Percentiles rank a stretch among this genome's conserved stretches.
Evolutionary conservation across 2,888 invertebrate species (phyloP).

Genomic region (Acholoe squamosa): DNA sequence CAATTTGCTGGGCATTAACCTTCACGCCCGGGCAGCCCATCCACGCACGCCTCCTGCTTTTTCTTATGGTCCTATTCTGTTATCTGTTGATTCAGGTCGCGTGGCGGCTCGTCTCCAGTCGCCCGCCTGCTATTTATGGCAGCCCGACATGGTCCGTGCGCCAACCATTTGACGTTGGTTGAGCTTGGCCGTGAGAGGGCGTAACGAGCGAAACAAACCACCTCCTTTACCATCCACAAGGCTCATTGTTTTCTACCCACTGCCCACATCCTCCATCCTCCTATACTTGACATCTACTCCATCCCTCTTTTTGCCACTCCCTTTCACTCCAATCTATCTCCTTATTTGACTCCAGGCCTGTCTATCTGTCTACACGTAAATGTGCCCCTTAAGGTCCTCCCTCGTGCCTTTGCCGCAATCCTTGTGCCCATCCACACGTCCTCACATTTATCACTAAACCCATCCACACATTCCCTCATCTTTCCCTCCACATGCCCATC

Average conservation of each 20-base stretch:
- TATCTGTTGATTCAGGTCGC: neutral
- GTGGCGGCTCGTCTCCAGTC: constrained; percentile 1
- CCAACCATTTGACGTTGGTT: neutral
- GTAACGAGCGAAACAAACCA: neutral
- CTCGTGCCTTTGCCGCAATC: no score
- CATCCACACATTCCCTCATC: no score
- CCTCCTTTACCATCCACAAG: neutral
- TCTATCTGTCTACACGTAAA: no score
- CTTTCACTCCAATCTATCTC: no score
- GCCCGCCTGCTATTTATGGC: neutral
- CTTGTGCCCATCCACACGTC: no score
- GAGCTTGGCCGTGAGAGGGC: neutral
- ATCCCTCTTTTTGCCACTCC: neutral
- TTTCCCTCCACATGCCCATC: no score
- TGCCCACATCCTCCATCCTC: neutral
- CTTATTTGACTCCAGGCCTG: no score
- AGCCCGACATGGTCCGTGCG: neutral
- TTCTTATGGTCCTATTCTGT: neutral
- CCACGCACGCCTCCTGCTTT: neutral
- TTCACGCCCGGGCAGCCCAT: neutral
- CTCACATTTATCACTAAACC: no score
- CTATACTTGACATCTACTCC: neutral
- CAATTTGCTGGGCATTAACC: no score
- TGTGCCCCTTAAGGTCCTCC: no score
- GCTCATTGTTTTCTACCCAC: neutral